phyloP scores from a whole-genome alignment of 1,140 invertebrate species.

The Neodiprion virginianus region DNA sequence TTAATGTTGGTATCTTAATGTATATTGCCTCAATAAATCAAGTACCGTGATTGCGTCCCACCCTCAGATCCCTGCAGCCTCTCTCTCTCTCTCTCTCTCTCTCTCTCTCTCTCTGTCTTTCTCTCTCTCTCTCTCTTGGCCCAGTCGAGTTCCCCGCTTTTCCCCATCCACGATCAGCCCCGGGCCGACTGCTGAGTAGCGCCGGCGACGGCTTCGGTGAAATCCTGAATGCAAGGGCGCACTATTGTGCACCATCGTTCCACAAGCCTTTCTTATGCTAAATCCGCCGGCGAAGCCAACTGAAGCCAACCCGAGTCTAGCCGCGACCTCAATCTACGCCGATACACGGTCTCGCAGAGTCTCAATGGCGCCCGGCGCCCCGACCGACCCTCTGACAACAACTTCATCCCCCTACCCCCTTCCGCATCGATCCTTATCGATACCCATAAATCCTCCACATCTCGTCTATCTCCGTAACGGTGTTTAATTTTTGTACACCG shows the following conservation, averaged over 20 bases:
- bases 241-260: constrained; percentile 40
- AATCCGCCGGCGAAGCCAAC: constrained; percentile 27
- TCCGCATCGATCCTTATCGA: neutral
- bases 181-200: neutral
- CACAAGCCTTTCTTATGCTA: constrained; percentile 51
- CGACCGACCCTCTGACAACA: too few relatives aligned
- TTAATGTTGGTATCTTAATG: constrained; percentile 63
- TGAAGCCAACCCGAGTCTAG: neutral
- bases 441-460: neutral
- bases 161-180: too few relatives aligned
- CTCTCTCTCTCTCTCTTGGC: too few relatives aligned
- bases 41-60: constrained; percentile 58
- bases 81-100: neutral
- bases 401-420: neutral
- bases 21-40: constrained; percentile 62
- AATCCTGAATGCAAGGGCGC: constrained; percentile 29
- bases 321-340: constrained; percentile 30
- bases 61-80: constrained; percentile 34
- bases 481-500: neutral
- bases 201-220: constrained; percentile 26
- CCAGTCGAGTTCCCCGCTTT: too few relatives aligned
- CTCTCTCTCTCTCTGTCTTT: neutral
- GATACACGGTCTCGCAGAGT: constrained; percentile 19
- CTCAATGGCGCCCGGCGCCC: constrained; percentile 28
- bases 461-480: neutral